Conservation (phyloP, 2,113 vertebrate genomes). For the Phalacrocorax pelagicus region DNA sequence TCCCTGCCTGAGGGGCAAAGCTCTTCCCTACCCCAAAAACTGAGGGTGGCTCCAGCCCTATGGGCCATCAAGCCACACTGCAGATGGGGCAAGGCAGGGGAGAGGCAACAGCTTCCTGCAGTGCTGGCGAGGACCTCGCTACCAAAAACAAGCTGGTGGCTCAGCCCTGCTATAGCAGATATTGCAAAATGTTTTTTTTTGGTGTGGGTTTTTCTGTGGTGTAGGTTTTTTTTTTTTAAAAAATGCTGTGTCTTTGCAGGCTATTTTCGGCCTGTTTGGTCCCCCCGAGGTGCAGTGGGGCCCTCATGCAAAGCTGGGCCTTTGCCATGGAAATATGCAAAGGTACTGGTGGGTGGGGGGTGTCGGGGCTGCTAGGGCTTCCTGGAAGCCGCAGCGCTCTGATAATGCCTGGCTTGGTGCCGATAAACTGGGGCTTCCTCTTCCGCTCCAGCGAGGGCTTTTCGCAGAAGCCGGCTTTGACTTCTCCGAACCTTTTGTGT, state of each 20-base stretch:
- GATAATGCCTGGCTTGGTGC: neutral
- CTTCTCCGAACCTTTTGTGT: neutral
- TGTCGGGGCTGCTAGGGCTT: neutral
- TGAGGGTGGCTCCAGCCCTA: neutral
- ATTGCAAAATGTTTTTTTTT: neutral
- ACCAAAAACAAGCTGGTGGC: neutral
- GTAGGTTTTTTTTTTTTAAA: neutral
- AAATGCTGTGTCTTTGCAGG: neutral
- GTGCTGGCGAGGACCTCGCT: neutral
- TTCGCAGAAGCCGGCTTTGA: neutral
- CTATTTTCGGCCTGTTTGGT: neutral
- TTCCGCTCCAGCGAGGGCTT: neutral
- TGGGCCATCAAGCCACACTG: neutral
- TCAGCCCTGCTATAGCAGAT: neutral
- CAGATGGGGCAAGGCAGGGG: neutral
- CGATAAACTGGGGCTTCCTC: neutral
- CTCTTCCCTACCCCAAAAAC: neutral
- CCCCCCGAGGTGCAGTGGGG: rapidly evolving
- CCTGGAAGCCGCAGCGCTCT: neutral
- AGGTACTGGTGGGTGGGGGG: neutral
- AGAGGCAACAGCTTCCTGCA: neutral
- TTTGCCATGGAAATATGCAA: conserved; percentile 11
- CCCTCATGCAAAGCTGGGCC: neutral
- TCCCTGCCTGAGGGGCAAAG: no score
- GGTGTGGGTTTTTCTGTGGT: no score